Conservation (phyloP, 2,797 vertebrate genomes). For the Rhynchonycteris naso region DNA sequence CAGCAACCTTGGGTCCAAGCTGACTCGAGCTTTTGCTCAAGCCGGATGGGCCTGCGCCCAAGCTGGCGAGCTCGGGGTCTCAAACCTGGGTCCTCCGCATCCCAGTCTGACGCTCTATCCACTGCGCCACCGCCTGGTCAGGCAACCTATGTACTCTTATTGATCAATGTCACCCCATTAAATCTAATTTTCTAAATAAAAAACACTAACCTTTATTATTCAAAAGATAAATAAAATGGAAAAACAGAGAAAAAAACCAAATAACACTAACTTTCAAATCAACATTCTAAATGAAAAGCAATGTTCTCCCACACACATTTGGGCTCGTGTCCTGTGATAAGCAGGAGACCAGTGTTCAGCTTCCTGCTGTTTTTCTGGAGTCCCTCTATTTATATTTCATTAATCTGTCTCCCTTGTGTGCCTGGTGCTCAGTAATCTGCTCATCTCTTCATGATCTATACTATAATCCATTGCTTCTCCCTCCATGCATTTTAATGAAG, state of each 20-base stretch:
- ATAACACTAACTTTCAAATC: constrained; percentile 61
- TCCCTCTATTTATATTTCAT: constrained; percentile 76
- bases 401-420: constrained; percentile 74
- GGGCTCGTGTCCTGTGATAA: constrained; percentile 13
- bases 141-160: no score
- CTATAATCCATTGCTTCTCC: constrained; percentile 64
- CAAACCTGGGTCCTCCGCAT: no score
- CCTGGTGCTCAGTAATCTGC: constrained; percentile 65
- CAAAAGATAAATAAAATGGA: constrained; percentile 49
- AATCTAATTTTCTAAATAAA: no score
- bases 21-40: no score
- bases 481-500: constrained; percentile 65
- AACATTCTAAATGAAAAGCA: constrained; percentile 62
- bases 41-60: no score
- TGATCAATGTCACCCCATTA: no score
- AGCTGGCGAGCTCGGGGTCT: no score
- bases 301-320: constrained; percentile 40
- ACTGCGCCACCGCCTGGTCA: no score
- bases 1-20: no score
- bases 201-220: constrained; percentile 45
- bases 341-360: not conserved
- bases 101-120: no score
- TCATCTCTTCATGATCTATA: constrained; percentile 53
- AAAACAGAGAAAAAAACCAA: constrained; percentile 33
- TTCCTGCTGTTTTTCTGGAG: constrained; percentile 24